Evolutionary conservation across 2,888 invertebrate genomes (phyloP), one percentile per base, ranked within the genome.

Genomic region (Aproaerema taeniolella): DNA sequence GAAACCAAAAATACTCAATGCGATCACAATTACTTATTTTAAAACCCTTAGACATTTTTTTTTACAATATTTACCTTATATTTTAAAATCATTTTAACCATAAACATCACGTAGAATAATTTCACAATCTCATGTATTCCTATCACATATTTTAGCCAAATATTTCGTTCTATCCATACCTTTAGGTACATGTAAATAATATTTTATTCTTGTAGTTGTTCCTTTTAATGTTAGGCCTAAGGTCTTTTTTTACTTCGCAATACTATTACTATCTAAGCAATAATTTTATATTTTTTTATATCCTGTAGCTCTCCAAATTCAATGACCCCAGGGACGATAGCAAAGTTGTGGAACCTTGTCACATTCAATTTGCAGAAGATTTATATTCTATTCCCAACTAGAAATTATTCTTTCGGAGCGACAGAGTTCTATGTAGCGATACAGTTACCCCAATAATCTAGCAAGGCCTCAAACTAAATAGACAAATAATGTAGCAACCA

Each of bases 121-220:
- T 67, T 69, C 71, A 68, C 68, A 58, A 54, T 60, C 61, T 60
- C 60, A 67, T 70, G 66, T 81, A 80, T 73, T 77, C 80, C 75
- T 80, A 81, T 72, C 71, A 76, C 74, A 69, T 43, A 40, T 74
- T 78, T 79, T 85, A 86, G 82, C 83, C 85, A 86, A 86, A 85
- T 81, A 80, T 81, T 82, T 77, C 60, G 63, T 85, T 82, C 63
- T 71, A 76, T 63, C 67, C 67, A 55, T 76, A 75, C 51, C 51
- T 63, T 69, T 79, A 78, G 67, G 63, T 76, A 73, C 74, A 67
- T 83, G 81, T 83, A 83, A 73, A 85, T 82, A 81, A 68, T 76
- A 70, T 64, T 71, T 79, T 79, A 79, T 78, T 81, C 70, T 72
- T 69, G 77, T 83, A 80, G 79, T 70, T 57, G 69, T 78, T 80